Conservation (phyloP, 2,113 vertebrate species). For the Pterocles burchelli region DNA sequence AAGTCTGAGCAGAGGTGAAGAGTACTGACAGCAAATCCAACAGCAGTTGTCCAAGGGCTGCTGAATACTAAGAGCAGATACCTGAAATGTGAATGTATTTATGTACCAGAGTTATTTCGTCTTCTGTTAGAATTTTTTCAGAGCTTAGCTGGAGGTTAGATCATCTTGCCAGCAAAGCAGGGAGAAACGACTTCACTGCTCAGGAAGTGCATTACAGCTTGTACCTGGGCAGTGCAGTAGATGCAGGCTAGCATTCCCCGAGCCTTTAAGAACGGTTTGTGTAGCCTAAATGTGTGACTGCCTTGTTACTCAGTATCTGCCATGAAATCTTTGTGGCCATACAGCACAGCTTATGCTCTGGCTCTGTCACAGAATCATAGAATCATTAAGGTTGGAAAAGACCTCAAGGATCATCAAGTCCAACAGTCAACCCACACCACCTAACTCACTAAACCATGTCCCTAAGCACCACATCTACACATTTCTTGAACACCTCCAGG, state of each 20-base stretch:
- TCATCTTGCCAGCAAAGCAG: neutral
- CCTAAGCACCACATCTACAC: no score
- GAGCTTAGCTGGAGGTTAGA: neutral
- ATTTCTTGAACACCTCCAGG: no score
- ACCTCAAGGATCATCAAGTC: no score
- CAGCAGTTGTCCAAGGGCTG: neutral
- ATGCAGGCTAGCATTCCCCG: neutral
- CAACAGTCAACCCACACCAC: no score
- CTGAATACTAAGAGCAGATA: neutral
- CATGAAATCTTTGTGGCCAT: neutral
- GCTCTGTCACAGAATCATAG: neutral
- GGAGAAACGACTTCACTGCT: neutral
- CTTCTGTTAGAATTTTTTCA: neutral
- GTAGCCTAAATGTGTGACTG: neutral
- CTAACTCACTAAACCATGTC: no score
- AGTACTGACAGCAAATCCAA: neutral
- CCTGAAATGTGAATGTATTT: neutral
- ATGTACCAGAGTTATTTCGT: neutral
- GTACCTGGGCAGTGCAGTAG: neutral
- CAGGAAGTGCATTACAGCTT: neutral
- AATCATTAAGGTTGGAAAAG: no score
- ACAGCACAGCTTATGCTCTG: fast-evolving
- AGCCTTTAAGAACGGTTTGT: neutral
- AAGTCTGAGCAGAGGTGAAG: neutral
- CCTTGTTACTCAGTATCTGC: neutral